phyloP scores from a whole-genome alignment of 1,140 invertebrate species.

The Dendrolimus kikuchii region DNA sequence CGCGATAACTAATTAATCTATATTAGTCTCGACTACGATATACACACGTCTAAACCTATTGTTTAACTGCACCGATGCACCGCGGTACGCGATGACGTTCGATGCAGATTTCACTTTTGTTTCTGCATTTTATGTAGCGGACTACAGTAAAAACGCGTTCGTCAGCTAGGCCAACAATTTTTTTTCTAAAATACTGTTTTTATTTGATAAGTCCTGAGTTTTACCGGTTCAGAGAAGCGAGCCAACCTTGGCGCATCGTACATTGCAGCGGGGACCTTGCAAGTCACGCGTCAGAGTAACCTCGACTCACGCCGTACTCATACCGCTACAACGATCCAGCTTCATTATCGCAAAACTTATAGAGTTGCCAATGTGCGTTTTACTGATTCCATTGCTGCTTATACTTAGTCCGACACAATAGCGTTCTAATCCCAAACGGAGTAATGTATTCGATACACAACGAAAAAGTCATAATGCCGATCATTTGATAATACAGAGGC shows the following conservation, averaged over 20 bases:
- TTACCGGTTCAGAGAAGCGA: slow-evolving; percentile 44
- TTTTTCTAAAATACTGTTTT: neutral
- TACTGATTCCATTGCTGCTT: slow-evolving; percentile 33
- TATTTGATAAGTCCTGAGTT: slow-evolving; percentile 30
- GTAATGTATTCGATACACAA: slow-evolving; percentile 23
- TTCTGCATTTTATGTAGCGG: slow-evolving; percentile 3
- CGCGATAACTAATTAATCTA: slow-evolving; percentile 4
- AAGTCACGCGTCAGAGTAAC: slow-evolving; percentile 71
- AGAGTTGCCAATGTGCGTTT: slow-evolving; percentile 18
- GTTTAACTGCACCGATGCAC: slow-evolving; percentile 37
- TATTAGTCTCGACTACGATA: slow-evolving; percentile 7
- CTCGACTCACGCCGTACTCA: slow-evolving; percentile 64
- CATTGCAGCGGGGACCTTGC: slow-evolving; percentile 69
- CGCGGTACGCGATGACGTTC: slow-evolving; percentile 18
- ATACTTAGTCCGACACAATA: neutral
- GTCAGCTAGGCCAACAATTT: neutral
- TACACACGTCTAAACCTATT: slow-evolving; percentile 25
- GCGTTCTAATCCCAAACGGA: neutral
- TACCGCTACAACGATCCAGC: slow-evolving; percentile 40
- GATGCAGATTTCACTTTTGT: slow-evolving; percentile 54
- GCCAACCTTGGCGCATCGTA: slow-evolving; percentile 70
- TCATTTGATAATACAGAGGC: slow-evolving; percentile 20
- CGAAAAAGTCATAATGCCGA: slow-evolving; percentile 12
- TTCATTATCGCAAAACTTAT: slow-evolving; percentile 30
- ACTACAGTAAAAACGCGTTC: neutral